These are phyloP conservation scores for Leptobrachium leishanense DNA, from an alignment of 2,113 vertebrate genomes.

Conservation along the genomic window DNA sequence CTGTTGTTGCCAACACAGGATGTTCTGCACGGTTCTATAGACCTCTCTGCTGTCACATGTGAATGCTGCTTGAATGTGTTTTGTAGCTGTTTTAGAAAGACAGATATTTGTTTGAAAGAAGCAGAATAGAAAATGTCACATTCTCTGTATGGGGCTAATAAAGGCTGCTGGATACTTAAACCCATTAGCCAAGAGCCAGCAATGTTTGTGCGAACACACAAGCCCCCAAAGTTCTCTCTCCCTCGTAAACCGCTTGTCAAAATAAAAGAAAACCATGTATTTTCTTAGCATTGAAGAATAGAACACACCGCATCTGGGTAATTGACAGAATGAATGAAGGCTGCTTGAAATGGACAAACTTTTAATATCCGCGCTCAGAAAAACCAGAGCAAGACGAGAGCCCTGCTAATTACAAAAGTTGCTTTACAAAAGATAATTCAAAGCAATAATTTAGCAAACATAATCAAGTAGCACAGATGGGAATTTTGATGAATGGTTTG, in stretches of 20 bases:
- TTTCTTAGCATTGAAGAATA: slow-evolving; percentile 52
- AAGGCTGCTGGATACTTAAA: slow-evolving; percentile 9
- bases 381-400: slow-evolving; percentile 87
- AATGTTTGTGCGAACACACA: slow-evolving; percentile 31
- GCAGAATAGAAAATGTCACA: slow-evolving; percentile 2
- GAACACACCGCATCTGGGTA: slow-evolving; percentile 58
- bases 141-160: slow-evolving; percentile 18
- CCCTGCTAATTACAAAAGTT: slow-evolving; percentile 97
- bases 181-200: slow-evolving; percentile 15
- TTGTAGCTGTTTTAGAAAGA: no score
- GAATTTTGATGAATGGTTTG: slow-evolving; percentile 99
- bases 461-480: slow-evolving; percentile 95
- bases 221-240: slow-evolving; percentile 14
- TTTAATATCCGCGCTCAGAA: slow-evolving; percentile 71
- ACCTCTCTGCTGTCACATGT: no score
- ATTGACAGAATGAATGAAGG: slow-evolving; percentile 56
- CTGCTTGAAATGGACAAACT: slow-evolving; percentile 74
- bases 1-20: no score
- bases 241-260: slow-evolving; percentile 41
- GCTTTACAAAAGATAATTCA: slow-evolving; percentile 99
- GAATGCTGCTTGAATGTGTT: no score
- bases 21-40: no score
- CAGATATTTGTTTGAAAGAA: slow-evolving; percentile 5
- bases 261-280: slow-evolving; percentile 59
- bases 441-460: slow-evolving; percentile 99